Evolutionary conservation across 2,888 invertebrate genomes (phyloP).

Genomic region (Minunthozetes semirufus): DNA sequence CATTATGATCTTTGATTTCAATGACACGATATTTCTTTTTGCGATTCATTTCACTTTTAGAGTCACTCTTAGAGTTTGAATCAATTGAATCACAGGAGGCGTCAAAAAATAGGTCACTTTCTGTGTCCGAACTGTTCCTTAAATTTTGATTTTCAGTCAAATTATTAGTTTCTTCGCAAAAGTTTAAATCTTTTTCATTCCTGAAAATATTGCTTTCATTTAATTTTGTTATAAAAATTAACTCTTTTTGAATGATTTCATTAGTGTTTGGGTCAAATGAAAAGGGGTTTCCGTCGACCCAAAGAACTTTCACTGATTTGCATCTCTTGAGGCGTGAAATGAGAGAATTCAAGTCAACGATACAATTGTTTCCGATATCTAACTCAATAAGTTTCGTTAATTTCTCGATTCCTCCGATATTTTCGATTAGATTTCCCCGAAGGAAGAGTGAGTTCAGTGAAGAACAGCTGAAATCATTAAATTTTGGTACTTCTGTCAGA

Average conservation of each 20-base stretch:
- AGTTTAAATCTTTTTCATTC: too few species aligned
- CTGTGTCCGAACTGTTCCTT: not conserved
- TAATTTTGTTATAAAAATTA: conserved; percentile 4
- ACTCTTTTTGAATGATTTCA: conserved; percentile 8
- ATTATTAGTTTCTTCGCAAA: not conserved
- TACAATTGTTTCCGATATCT: conserved; percentile 29
- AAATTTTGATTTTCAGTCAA: not conserved
- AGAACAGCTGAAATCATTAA: conserved; percentile 20
- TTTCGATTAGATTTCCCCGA: conserved; percentile 34
- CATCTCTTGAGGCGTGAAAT: not conserved
- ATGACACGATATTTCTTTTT: conserved; percentile 1
- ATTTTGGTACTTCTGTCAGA: conserved; percentile 30
- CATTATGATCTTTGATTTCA: conserved; percentile 16
- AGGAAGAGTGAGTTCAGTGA: conserved; percentile 23
- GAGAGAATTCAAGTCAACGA: conserved; percentile 11
- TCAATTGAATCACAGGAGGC: not conserved
- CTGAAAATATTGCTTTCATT: conserved; percentile 1
- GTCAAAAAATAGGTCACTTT: not conserved
- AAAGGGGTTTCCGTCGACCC: conserved; percentile 33
- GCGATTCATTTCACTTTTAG: not conserved
- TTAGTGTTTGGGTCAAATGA: not conserved
- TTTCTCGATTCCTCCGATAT: conserved; percentile 20
- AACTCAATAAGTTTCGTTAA: conserved; percentile 18
- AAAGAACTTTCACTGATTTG: conserved; percentile 16
- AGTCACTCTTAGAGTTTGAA: not conserved